Base-by-base conservation (phyloP, 1,140 invertebrate species). In the Caligus rogercresseyi region DNA sequence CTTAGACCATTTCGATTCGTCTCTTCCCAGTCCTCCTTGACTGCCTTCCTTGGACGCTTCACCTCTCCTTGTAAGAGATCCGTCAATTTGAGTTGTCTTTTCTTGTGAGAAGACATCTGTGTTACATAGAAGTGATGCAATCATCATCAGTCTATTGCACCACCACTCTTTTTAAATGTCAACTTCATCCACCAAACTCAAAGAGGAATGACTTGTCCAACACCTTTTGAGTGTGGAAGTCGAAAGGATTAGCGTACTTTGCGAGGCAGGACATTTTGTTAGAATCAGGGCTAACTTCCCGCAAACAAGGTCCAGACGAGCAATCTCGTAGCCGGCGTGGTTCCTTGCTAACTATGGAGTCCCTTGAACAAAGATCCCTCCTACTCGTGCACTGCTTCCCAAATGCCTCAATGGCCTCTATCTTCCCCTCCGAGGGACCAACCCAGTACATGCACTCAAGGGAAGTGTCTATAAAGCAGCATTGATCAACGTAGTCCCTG, bases 401-500 rank as follows among this genome's bases (percentile, higher is more conserved):
- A 43, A 43, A 43, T 11, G 31, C 31, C 31, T 43, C 31, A 43
- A 43, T 43, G n/a, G 31, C 31, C n/a, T n/a, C n/a, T 43, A 43
- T 43, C 7, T n/a, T 43, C n/a, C 31, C n/a, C 7, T 43, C 31
- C n/a, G 31, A 43, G 31, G 31, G 31, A 11, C 31, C 31, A 11
- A 43, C n/a, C 31, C 31, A 43, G n/a, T 43, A 43, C 31, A 43
- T 43, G n/a, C 31, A 43, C n/a, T 43, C 31, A 11, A 43, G 31
- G 31, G 31, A 43, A 7, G n/a, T 43, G 31, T 43, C 31, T 43
- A n/a, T 43, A 43, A 43, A 43, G n/a, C 31, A 43, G 69, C 86
- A 88, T 68, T 85, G 87, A 65, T 83, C 76, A n/a, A 87, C 71
- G 66, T 81, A 79, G 68, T 85, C 80, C 52, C 81, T 77, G 73